phyloP scores from a whole-genome alignment of 2,797 vertebrate species.

The Helarctos malayanus region DNA sequence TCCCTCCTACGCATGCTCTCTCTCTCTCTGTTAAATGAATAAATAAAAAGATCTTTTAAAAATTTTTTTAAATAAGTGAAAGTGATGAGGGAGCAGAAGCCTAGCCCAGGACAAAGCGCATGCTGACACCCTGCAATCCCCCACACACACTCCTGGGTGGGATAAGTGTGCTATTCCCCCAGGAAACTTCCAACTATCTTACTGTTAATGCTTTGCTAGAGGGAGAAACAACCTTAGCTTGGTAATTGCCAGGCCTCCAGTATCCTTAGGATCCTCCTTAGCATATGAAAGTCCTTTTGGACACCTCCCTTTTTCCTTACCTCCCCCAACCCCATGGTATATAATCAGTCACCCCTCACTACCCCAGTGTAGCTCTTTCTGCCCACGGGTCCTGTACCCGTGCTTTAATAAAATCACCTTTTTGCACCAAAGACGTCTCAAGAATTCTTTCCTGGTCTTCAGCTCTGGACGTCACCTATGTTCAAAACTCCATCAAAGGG shows the following conservation, averaged over 20 bases:
- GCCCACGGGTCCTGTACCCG: background rate
- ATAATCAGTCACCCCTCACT: background rate
- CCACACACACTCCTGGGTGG: background rate
- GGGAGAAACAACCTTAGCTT: background rate
- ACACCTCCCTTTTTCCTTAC: background rate
- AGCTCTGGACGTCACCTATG: background rate
- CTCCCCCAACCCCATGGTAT: background rate
- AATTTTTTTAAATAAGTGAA: background rate
- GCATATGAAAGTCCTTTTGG: background rate
- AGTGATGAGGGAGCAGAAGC: background rate
- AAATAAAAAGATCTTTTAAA: background rate
- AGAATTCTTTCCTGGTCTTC: background rate
- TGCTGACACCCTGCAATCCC: background rate
- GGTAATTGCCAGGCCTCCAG: background rate
- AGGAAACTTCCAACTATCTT: background rate
- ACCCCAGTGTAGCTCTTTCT: background rate
- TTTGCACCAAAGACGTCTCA: background rate
- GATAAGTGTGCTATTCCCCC: background rate
- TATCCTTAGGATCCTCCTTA: background rate
- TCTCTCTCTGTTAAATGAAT: background rate
- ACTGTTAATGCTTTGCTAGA: background rate
- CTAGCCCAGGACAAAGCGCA: background rate
- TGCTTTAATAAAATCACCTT: too few species aligned
- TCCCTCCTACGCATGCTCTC: fast-evolving
- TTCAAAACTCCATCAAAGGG: background rate